Evolutionary conservation across 2,888 invertebrate genomes (phyloP).

Genomic region (Caenorhabditis macrosperma): DNA sequence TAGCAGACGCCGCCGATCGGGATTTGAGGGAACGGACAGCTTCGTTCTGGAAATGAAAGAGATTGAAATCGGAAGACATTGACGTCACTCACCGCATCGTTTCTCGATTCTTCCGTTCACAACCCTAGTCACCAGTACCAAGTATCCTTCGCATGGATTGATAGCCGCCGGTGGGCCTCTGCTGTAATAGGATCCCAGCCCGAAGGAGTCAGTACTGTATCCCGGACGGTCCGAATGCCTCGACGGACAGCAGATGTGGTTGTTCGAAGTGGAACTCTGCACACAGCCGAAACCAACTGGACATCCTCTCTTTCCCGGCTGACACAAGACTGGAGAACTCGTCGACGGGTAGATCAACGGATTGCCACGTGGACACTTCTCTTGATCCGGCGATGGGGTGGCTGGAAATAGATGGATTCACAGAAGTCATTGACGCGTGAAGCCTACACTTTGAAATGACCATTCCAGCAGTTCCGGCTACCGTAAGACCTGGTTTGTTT

Average conservation of each 20-base stretch:
- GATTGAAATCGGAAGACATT: background rate
- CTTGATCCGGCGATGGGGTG: constrained; percentile 36
- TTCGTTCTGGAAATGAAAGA: constrained; percentile 65
- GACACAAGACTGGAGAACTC: constrained; percentile 68
- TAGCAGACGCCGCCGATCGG: constrained; percentile 73
- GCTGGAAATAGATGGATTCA: constrained; percentile 7
- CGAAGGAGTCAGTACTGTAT: constrained; percentile 30
- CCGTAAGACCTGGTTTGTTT: constrained; percentile 34
- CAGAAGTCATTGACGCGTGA: background rate
- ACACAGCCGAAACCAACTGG: constrained; percentile 64
- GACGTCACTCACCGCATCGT: constrained; percentile 66
- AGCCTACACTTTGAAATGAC: constrained; percentile 30
- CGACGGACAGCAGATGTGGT: constrained; percentile 64
- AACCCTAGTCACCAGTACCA: constrained; percentile 66
- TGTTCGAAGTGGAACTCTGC: constrained; percentile 49
- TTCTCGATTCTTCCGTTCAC: constrained; percentile 67
- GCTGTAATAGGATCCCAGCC: constrained; percentile 50
- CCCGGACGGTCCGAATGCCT: constrained; percentile 53
- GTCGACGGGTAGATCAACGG: constrained; percentile 71
- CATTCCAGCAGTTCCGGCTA: constrained; percentile 38
- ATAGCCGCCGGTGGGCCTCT: constrained; percentile 47
- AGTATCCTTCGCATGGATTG: constrained; percentile 65
- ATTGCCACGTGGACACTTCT: constrained; percentile 64
- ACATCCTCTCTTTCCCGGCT: constrained; percentile 62
- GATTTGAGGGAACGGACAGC: constrained; percentile 69